Base-by-base conservation (phyloP, 2,888 invertebrate genomes). In the Protula sp. region DNA sequence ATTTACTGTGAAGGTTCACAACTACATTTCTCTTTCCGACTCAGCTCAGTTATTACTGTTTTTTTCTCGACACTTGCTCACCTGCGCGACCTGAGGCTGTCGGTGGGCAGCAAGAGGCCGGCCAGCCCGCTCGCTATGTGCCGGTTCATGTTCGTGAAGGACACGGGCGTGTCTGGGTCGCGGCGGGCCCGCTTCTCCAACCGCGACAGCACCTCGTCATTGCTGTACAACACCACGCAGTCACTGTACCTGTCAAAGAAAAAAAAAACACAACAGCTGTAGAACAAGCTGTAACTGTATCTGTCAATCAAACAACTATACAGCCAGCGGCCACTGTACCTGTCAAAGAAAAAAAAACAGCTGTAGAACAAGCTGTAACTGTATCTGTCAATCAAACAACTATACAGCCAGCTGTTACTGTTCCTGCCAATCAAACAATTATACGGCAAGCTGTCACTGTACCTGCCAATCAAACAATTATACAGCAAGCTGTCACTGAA, bases 91-190 rank as follows among this genome's bases (percentile, higher is more conserved):
- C n/a, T 71, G 22, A 76, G 64, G 9, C 74, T 70, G 57, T 77
- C 75, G 27, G 74, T 74, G 0, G 78, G 78, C 14, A 75, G 62
- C 55, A 77, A 68, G n/a, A 75, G 56, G 1, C 76, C 76, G 62
- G 69, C 66, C 22, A 80, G 61, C 26, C 71, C 70, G 30, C 67
- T 62, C n/a, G 74, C 74, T 9, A 78, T 75, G 55, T 68, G 63
- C 29, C 70, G 65, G 59, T 80, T 80, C 38, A 80, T 70, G 22
- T 70, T 60, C 24, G 64, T 59, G 55, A 74, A 45, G 19, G 60
- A 58, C n/a, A 60, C 38, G 19, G 54, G 58, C 1, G 45, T 14
- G 22, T 59, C 61, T 31, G 50, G 57, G 30, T 52, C 54, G 2
- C 30, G 30, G 9, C 30, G 53, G 14, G 29, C 45, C 22, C 27